Evolutionary conservation across 2,113 vertebrate species (phyloP), one percentile per base, ranked within the genome.

Genomic region (Prochilodus magdalenae): DNA sequence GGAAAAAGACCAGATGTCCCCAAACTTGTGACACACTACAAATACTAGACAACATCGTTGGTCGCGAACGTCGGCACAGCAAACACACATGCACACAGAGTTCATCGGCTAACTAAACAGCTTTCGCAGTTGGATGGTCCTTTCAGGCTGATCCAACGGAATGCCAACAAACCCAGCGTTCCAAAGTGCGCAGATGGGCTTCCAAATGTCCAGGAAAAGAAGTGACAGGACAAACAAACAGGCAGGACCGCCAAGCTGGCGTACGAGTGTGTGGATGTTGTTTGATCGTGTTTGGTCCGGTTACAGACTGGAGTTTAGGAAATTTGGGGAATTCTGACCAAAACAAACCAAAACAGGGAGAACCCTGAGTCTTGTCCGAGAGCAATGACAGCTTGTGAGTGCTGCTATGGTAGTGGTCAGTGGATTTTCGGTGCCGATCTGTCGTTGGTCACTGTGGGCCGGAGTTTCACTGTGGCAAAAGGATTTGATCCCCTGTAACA

Each of bases 391-490:
- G 44, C 62, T 15, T 11, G 66, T 63, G 29, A 36, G 18, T 60
- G 44, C 53, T 29, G 57, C 26, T 22, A 16, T 60, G 15, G 1
- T 27, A 0, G 5, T 11, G 71, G 55, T 94, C 89, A 94, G 59
- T 87, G 92, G 62, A 96, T 94, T 55, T 90, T 88, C 26, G 96
- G 96, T 0, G 94, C 91, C 0, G 96, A 97, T 89, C 95, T 95
- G 90, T 97, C 96, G 0, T 97, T 94, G 91, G 96, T 97, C 33
- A 94, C 86, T 0, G 96, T 97, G 27, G 96, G 96, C 0, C 94
- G 94, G 73, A 98, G 95, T 90, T 98, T 98, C 30, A 98, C 96
- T 0, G 96, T 98, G 78, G 96, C 96, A 47, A 98, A 98, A 0
- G 96, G 96, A 88, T 98, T 98, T 1, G 96, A 96, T 79, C 96